Conservation (phyloP, 2,113 vertebrate genomes). For the Eretmochelys imbricata region DNA sequence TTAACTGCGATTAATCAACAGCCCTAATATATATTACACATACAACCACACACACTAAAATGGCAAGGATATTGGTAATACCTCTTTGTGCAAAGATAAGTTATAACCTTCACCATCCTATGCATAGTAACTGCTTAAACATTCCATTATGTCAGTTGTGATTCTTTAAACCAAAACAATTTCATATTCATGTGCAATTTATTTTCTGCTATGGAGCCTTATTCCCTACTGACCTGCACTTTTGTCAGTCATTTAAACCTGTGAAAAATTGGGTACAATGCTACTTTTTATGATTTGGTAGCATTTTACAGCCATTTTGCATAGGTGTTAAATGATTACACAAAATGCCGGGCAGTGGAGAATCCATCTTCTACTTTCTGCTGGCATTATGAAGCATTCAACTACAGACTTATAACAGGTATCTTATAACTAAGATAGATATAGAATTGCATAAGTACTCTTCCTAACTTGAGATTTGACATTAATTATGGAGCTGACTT, state of each 20-base stretch:
- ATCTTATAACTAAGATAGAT: background rate
- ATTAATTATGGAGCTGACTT: background rate
- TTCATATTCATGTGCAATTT: background rate
- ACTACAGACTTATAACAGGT: background rate
- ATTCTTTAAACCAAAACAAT: background rate
- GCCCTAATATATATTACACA: too few relatives aligned
- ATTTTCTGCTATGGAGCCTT: background rate
- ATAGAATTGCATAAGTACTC: background rate
- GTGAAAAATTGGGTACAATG: background rate
- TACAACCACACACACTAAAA: accelerated
- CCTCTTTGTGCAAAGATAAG: background rate
- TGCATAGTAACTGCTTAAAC: background rate
- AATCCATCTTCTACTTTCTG: background rate
- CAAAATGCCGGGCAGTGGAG: background rate
- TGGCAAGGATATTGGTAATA: background rate
- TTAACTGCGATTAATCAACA: too few relatives aligned
- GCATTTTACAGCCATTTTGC: background rate
- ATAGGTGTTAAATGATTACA: background rate
- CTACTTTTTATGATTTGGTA: background rate
- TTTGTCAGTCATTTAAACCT: background rate
- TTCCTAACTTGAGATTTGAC: background rate
- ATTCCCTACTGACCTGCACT: background rate
- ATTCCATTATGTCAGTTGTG: background rate
- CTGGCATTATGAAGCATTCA: background rate
- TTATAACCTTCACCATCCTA: background rate